phyloP scores from a whole-genome alignment of 92 coral and sea anemone species.

The Actinostola sp. region DNA sequence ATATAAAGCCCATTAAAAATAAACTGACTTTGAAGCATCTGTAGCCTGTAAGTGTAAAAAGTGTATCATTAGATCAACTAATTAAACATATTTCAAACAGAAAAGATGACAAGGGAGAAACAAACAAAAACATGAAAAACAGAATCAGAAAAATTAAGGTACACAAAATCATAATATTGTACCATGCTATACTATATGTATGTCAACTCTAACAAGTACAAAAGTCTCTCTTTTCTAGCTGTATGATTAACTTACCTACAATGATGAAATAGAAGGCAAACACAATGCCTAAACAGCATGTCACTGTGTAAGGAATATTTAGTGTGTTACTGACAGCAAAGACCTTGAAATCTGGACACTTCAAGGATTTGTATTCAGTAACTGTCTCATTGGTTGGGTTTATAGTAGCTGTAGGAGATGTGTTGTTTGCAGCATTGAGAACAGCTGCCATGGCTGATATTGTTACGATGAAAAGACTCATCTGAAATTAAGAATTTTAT shows the following conservation, averaged over 20 bases:
- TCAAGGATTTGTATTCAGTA: slow-evolving; percentile 1
- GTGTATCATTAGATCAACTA: background rate
- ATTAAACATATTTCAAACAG: background rate
- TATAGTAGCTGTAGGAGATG: slow-evolving; percentile 6
- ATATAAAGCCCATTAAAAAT: slow-evolving; percentile 83
- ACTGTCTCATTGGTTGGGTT: slow-evolving; percentile 23
- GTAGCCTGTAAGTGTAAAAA: slow-evolving; percentile 65
- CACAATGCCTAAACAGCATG: slow-evolving; percentile 55
- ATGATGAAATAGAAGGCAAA: slow-evolving; percentile 60
- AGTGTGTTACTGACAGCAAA: slow-evolving; percentile 58
- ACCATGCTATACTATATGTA: background rate
- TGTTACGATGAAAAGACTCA: slow-evolving; percentile 6
- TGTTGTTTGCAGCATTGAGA: background rate
- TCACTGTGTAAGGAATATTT: slow-evolving; percentile 68
- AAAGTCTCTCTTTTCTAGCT: background rate
- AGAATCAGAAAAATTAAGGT: too few relatives aligned
- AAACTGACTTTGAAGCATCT: slow-evolving; percentile 83
- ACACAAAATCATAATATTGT: too few relatives aligned
- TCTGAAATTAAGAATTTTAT: slow-evolving; percentile 9
- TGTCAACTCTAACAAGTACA: background rate
- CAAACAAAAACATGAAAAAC: too few relatives aligned
- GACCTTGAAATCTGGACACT: slow-evolving; percentile 56
- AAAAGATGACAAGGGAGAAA: too few relatives aligned
- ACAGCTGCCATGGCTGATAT: slow-evolving; percentile 5
- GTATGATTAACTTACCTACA: slow-evolving; percentile 61